Evolutionary conservation across 2,113 vertebrate genomes (phyloP).

Genomic region (Madoqua kirkii): DNA sequence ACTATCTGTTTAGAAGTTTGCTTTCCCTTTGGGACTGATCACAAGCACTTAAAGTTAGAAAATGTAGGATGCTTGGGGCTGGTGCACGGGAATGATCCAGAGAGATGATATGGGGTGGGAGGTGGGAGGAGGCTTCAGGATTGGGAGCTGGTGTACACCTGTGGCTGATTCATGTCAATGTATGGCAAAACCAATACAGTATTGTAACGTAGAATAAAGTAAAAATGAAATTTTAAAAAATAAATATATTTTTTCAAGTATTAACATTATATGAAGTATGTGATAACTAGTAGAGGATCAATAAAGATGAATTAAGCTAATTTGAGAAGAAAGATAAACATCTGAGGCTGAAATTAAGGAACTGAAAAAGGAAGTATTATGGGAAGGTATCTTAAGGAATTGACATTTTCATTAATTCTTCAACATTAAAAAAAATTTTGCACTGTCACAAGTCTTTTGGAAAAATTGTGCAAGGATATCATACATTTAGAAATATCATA

Average conservation of each 20-base stretch:
- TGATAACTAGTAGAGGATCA: background rate
- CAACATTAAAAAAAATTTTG: background rate
- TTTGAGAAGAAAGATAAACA: background rate
- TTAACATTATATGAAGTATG: background rate
- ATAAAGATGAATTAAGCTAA: background rate
- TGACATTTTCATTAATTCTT: background rate
- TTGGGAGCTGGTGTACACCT: no score
- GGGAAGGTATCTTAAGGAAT: background rate
- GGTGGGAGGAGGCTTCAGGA: no score
- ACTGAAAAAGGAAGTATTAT: background rate
- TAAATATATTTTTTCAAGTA: background rate
- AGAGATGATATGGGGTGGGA: no score
- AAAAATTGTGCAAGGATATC: background rate
- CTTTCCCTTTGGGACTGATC: background rate
- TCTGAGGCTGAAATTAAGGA: background rate
- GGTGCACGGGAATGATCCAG: no score
- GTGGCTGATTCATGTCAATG: no score
- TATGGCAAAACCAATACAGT: no score
- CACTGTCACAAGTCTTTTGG: background rate
- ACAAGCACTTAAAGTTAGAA: background rate
- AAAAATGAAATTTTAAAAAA: no score
- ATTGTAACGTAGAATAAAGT: no score
- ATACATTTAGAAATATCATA: background rate
- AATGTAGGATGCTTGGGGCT: background rate
- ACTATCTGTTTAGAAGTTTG: background rate